These are phyloP conservation scores for Synanthedon vespiformis DNA, from an alignment of 2,888 invertebrate species.

Conservation along the genomic window DNA sequence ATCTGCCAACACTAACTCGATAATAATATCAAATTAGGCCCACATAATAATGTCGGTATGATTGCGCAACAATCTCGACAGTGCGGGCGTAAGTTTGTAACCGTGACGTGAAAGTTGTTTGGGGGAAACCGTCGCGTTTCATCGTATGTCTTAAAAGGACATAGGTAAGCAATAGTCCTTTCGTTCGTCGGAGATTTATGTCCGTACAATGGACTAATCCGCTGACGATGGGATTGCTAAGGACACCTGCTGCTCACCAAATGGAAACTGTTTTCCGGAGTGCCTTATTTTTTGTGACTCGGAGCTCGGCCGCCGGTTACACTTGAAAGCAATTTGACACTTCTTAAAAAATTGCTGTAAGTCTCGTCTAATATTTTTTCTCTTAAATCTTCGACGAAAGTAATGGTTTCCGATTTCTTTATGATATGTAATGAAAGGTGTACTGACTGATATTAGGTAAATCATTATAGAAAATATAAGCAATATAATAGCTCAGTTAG, in stretches of 20 bases:
- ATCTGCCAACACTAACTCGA: constrained; percentile 48
- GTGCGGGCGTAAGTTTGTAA: constrained; percentile 13
- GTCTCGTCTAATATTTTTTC: neutral
- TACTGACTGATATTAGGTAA: too few species aligned
- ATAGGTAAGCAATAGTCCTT: constrained; percentile 31
- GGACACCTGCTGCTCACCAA: constrained; percentile 55
- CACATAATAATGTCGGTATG: neutral
- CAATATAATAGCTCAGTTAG: too few species aligned
- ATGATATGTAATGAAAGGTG: too few species aligned
- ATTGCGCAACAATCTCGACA: constrained; percentile 19
- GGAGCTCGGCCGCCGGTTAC: constrained; percentile 8
- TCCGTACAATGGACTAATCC: constrained; percentile 50
- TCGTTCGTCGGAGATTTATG: constrained; percentile 44
- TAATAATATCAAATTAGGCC: constrained; percentile 6
- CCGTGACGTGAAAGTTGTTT: constrained; percentile 20
- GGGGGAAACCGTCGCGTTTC: constrained; percentile 7
- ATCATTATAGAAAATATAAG: too few species aligned
- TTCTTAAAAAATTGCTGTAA: neutral
- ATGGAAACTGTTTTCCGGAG: constrained; percentile 38
- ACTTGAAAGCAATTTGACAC: neutral
- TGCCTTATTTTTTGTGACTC: constrained; percentile 15
- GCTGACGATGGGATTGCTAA: constrained; percentile 54
- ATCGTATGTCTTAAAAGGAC: constrained; percentile 21
- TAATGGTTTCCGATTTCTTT: too few species aligned
- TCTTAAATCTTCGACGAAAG: too few species aligned